Conservation (phyloP, 2,113 vertebrate species). For the Hemicordylus capensis region DNA sequence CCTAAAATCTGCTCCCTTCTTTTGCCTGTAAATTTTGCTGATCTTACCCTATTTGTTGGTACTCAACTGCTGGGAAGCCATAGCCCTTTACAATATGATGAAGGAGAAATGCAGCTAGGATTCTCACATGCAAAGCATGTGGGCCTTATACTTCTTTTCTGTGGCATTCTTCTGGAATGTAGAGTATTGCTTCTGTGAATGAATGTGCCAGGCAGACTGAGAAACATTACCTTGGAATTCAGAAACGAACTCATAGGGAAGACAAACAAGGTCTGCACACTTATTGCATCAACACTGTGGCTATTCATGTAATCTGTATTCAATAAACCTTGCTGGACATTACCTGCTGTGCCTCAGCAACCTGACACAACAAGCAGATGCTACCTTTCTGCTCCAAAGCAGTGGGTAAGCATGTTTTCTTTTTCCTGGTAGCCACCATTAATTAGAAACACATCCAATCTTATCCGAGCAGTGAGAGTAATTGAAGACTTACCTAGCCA, state of each 20-base stretch:
- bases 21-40: too few relatives aligned
- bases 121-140: too few relatives aligned
- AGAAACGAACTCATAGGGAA: background rate
- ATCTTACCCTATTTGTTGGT: too few relatives aligned
- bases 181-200: too few relatives aligned
- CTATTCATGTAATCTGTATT: conserved; percentile 5
- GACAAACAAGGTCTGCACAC: background rate
- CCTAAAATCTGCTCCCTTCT: too few relatives aligned
- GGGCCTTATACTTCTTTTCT: background rate
- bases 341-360: conserved; percentile 14
- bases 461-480: background rate
- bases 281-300: conserved; percentile 2
- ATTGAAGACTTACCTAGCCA: background rate
- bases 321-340: conserved; percentile 11
- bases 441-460: background rate
- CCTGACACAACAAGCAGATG: conserved; percentile 21
- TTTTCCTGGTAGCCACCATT: background rate
- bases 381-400: background rate
- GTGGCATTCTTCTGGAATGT: background rate
- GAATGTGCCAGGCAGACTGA: too few relatives aligned
- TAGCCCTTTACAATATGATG: too few relatives aligned
- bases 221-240: background rate
- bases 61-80: too few relatives aligned
- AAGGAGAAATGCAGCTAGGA: too few relatives aligned
- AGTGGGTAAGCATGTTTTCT: conserved; percentile 2